A percentile compares a stretch with the other conserved stretches of the same genome.
Evolutionary conservation across 2,797 vertebrate genomes (phyloP).

Genomic region (Hapalemur alaotrensis): DNA sequence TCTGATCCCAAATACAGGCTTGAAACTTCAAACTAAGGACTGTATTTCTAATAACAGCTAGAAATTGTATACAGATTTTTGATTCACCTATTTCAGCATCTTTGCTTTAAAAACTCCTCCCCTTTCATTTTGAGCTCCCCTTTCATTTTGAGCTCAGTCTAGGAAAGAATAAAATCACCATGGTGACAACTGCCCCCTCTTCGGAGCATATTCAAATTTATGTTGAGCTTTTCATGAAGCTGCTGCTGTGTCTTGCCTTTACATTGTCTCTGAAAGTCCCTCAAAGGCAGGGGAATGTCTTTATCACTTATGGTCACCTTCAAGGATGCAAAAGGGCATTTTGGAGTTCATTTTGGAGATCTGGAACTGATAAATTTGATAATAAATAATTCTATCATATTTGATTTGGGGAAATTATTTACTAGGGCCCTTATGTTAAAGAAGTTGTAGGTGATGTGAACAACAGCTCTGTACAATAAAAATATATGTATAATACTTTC

Average conservation of each 20-base stretch:
- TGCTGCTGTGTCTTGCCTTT: slow-evolving; percentile 31
- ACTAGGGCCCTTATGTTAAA: not conserved
- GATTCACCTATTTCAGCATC: slow-evolving; percentile 31
- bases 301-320: slow-evolving; percentile 42
- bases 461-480: not conserved
- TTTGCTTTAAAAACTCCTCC: slow-evolving; percentile 59
- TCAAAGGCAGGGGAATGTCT: slow-evolving; percentile 53
- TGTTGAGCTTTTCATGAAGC: slow-evolving; percentile 30
- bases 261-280: slow-evolving; percentile 53
- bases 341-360: slow-evolving; percentile 15
- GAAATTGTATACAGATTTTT: not conserved
- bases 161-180: slow-evolving; percentile 66
- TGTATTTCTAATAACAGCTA: not conserved
- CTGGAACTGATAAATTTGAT: slow-evolving; percentile 8
- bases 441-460: not conserved
- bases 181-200: slow-evolving; percentile 63
- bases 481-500: not conserved
- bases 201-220: slow-evolving; percentile 55
- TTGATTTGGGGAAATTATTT: not conserved
- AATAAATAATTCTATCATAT: slow-evolving; percentile 23
- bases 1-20: not conserved
- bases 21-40: slow-evolving; percentile 20
- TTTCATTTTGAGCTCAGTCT: slow-evolving; percentile 56
- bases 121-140: slow-evolving; percentile 57
- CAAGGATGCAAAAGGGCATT: not conserved